Conservation (phyloP, 2,113 vertebrate genomes). For the Pseudopipra pipra region DNA sequence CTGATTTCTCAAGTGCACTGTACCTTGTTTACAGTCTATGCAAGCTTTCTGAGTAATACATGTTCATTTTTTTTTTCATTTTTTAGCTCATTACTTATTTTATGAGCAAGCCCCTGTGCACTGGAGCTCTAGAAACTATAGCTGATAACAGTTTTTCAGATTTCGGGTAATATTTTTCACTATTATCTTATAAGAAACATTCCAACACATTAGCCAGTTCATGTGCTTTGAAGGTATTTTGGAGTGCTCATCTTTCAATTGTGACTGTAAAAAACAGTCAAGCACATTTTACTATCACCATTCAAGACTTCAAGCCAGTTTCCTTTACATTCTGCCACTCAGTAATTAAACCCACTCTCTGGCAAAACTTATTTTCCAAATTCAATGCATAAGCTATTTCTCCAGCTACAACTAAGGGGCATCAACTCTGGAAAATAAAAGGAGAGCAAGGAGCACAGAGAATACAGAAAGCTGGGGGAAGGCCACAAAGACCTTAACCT, state of each 20-base stretch:
- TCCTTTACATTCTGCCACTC: background rate
- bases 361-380: background rate
- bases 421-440: background rate
- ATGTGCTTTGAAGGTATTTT: background rate
- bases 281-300: background rate
- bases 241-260: background rate
- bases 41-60: background rate
- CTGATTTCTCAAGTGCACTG: background rate
- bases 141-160: background rate
- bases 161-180: background rate
- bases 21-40: background rate
- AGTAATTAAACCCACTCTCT: background rate
- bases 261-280: background rate
- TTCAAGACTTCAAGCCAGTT: background rate
- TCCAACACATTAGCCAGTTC: background rate
- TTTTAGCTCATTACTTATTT: background rate
- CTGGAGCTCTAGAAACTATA: background rate
- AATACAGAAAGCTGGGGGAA: background rate
- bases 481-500: background rate
- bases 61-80: background rate
- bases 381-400: background rate
- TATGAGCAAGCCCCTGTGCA: background rate
- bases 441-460: background rate
- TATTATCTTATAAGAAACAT: background rate
- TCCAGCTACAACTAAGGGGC: background rate